Evolutionary conservation across 2,888 invertebrate genomes (phyloP), one percentile per base, ranked within the genome.

Genomic region (Polia nebulosa): DNA sequence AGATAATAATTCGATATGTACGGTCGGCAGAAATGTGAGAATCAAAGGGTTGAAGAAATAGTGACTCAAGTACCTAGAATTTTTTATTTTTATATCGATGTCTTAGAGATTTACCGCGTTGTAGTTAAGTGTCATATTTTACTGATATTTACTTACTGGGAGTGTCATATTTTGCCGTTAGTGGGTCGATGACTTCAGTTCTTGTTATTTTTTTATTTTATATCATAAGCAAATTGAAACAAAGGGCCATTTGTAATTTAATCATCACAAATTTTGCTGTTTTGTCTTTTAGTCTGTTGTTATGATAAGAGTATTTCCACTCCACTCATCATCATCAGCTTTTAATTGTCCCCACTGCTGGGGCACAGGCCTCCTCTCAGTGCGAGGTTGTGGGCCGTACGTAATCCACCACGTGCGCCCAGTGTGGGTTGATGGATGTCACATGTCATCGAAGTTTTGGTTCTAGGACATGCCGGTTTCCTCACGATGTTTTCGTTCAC

Each of bases 1-100:
- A 76, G 76, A 72, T 72, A 76, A 82, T 82, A 76, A 81, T 69
- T 52, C 45, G 44, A 76, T 64, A 53, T 29, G 13, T 44, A 83
- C 59, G 17, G 76, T 75, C 60, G 20, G 69, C 72, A 78, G 69
- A 76, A 72, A 77, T 32, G 7, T 55, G 63, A 76, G 51, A 11
- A 1, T 47, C 6, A 25, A 55, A 34, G 9, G 13, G 32, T 66
- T 51, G 51, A 3, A 44, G 2, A 41, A 72, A 52, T 13, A 8
- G 1, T 45, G 27, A 72, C 29, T 65, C 44, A 55, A 49, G 17
- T 13, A n/a, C n/a, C n/a, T n/a, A n/a, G 2, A 20, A 2, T 17
- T 49, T 20, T 27, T 17, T 2, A 20, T 32, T 36, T 66, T 57
- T 71, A 52, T 52, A 20, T 20, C 2, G 4, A 27, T 29, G 51